Conservation (phyloP, 2,113 vertebrate genomes). For the Chaetorhynchus papuensis region DNA sequence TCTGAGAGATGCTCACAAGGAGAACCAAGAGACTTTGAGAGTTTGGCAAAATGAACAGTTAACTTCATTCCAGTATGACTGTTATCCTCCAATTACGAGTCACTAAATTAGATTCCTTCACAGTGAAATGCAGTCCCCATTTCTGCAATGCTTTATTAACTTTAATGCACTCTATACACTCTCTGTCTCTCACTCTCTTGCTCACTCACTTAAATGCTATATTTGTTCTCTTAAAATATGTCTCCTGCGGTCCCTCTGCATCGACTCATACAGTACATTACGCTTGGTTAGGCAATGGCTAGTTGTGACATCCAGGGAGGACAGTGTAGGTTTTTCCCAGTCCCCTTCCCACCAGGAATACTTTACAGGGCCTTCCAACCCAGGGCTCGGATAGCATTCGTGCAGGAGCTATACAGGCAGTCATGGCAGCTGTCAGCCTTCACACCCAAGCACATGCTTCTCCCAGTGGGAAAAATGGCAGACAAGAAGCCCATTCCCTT, state of each 20-base stretch:
- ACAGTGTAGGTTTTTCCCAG: slow-evolving; percentile 6
- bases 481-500: background rate
- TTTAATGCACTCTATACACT: slow-evolving; percentile 52
- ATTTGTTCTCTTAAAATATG: slow-evolving; percentile 62
- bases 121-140: slow-evolving; percentile 49
- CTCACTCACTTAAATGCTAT: slow-evolving; percentile 48
- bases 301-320: slow-evolving; percentile 32
- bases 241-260: slow-evolving; percentile 1
- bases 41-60: slow-evolving; percentile 52
- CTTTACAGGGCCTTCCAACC: slow-evolving; percentile 1
- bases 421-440: background rate
- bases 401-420: background rate
- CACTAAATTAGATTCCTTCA: slow-evolving; percentile 64
- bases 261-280: slow-evolving; percentile 24
- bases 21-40: slow-evolving; percentile 52
- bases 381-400: background rate
- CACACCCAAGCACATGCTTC: background rate
- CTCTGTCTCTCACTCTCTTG: slow-evolving; percentile 38
- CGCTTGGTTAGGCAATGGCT: background rate
- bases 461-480: background rate
- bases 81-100: slow-evolving; percentile 54
- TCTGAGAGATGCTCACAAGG: slow-evolving; percentile 39
- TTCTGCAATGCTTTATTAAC: slow-evolving; percentile 65
- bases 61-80: slow-evolving; percentile 46
- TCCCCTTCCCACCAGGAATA: background rate